Percentiles rank a stretch among this genome's conserved stretches.
Evolutionary conservation across 2,888 invertebrate species (phyloP).

Genomic region (Pheosia gnoma): DNA sequence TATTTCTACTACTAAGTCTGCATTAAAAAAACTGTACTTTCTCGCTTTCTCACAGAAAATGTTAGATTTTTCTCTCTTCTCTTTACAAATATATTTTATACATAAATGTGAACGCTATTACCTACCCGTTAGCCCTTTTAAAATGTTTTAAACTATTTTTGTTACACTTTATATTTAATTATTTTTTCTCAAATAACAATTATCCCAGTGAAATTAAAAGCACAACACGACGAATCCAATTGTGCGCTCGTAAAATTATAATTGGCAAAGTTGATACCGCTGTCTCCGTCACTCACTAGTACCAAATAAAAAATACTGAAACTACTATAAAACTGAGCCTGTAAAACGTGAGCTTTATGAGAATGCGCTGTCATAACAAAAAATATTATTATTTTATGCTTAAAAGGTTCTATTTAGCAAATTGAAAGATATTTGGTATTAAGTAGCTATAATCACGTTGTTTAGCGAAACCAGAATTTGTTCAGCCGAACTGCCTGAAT

Average conservation of each 20-base stretch:
- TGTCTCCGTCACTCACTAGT: slow-evolving; percentile 1
- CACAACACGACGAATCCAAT: background rate
- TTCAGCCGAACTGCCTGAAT: slow-evolving; percentile 27
- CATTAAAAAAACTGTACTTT: no score
- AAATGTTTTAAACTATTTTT: no score
- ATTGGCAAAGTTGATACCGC: slow-evolving; percentile 2
- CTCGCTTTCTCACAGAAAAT: no score
- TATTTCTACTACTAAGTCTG: no score
- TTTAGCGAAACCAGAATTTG: slow-evolving; percentile 19
- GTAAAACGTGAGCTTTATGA: background rate
- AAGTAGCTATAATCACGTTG: slow-evolving; percentile 11
- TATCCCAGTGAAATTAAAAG: background rate
- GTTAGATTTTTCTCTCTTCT: no score
- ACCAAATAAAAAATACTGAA: background rate
- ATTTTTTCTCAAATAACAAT: background rate
- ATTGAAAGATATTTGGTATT: no score
- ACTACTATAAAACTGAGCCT: background rate
- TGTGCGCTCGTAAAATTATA: slow-evolving; percentile 3
- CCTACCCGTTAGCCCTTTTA: no score
- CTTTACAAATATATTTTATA: no score
- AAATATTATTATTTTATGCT: no score
- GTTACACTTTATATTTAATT: no score
- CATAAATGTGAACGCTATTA: no score
- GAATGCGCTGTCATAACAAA: background rate
- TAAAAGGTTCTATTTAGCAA: no score